phyloP scores from a whole-genome alignment of 2,113 vertebrate genomes.

The Equus quagga region DNA sequence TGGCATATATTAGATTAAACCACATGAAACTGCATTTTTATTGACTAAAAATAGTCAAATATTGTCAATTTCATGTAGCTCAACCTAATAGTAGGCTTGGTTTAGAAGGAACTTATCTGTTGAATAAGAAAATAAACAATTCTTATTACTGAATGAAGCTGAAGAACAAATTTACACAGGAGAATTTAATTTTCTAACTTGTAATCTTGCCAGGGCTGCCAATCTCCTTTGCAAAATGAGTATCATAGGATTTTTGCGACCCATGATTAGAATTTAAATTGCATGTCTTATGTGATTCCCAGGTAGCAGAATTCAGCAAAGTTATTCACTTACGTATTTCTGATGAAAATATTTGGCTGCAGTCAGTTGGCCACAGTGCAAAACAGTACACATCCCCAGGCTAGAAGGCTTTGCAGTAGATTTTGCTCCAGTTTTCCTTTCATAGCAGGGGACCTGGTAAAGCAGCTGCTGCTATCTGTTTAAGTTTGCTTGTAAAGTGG shows the following conservation, averaged over 20 bases:
- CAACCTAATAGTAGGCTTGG: neutral
- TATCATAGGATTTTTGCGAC: constrained; percentile 25
- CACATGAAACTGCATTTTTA: constrained; percentile 45
- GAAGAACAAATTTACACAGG: constrained; percentile 63
- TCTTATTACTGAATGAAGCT: constrained; percentile 35
- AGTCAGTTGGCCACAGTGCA: neutral
- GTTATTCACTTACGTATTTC: constrained; percentile 28
- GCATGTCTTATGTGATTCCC: neutral
- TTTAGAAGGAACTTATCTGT: constrained; percentile 5
- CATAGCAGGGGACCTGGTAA: constrained; percentile 44
- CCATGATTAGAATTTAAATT: constrained; percentile 62
- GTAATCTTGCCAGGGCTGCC: constrained; percentile 45
- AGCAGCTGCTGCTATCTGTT: neutral
- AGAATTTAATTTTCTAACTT: constrained; percentile 63
- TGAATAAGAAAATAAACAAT: constrained; percentile 67
- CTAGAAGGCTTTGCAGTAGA: neutral
- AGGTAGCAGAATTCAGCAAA: constrained; percentile 52
- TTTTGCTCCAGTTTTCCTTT: constrained; percentile 46
- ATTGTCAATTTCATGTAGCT: constrained; percentile 36
- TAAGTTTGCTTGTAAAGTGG: constrained; percentile 62
- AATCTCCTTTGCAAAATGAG: constrained; percentile 49
- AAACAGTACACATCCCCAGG: constrained; percentile 46
- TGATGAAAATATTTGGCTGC: constrained; percentile 68
- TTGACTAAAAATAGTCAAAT: constrained; percentile 54
- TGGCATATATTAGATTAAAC: constrained; percentile 29